Evolutionary conservation across 2,888 invertebrate species (phyloP), one percentile per base, ranked within the genome.

Genomic region (Acleris cristana): DNA sequence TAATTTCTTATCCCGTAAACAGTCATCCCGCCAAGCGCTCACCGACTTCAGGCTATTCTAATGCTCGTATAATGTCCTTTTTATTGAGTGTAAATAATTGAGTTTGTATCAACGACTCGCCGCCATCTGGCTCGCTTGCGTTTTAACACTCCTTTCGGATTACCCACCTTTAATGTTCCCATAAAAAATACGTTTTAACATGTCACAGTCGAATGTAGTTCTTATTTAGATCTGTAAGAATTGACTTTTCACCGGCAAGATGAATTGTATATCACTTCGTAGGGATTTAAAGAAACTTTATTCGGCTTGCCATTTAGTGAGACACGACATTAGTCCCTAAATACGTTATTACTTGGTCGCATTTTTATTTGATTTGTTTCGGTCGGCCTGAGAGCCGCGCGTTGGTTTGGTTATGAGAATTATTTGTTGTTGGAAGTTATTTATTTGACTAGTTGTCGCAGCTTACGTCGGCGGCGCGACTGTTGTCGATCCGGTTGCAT

Each of bases 81-180:
- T 92, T 91, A 92, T 92, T 87, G 90, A 90, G 92, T 92, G 92
- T 92, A 92, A 92, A 92, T 92, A 92, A 92, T 92, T 90, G 90
- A 89, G 90, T 88, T 89, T 88, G 90, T 88, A 90, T 88, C 88
- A 88, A 83, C 82, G 87, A 81, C 79, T 81, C 81, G 81, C 87
- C 87, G 87, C 84, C 91, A 90, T 90, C 90, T 90, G 40, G 90
- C 83, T 83, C 79, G 81, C 81, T 74, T 79, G 82, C 82, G 76
- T 84, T 85, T 88, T 88, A 90, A 87, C 86, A 89, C 88, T 90
- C 88, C 86, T 90, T 90, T 90, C 87, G 88, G 89, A 91, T 90
- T 91, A 91, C 89, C 90, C 89, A 92, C 90, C 89, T 91, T 92
- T 91, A 88, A 92, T 90, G 86, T 80, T 83, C 82, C 79, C 85